phyloP scores from a whole-genome alignment of 2,113 vertebrate species.

The Pipa parva region DNA sequence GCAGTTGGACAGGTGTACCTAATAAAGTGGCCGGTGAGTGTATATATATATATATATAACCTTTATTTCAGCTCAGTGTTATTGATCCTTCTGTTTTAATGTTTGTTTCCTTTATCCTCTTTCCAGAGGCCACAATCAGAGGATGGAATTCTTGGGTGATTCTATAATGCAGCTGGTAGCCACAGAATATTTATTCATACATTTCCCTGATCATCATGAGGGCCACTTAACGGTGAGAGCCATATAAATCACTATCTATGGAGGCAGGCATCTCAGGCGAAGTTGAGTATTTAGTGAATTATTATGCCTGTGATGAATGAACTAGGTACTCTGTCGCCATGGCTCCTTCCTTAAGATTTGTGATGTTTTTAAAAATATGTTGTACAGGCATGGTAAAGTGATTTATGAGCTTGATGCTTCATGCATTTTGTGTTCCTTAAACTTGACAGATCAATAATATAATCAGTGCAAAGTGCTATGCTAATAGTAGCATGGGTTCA shows the following conservation, averaged over 20 bases:
- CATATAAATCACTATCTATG: constrained; percentile 36
- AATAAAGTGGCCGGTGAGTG: too few species aligned
- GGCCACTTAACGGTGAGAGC: constrained; percentile 91
- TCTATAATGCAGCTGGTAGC: constrained; percentile 98
- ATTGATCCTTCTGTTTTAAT: constrained; percentile 51
- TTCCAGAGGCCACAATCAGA: constrained; percentile 95
- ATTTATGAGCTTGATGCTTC: constrained; percentile 43
- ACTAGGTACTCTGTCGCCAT: constrained; percentile 41
- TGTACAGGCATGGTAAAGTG: constrained; percentile 34
- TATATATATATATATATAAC: too few species aligned
- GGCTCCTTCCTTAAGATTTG: constrained; percentile 47
- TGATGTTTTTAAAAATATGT: constrained; percentile 50
- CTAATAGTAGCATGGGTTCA: constrained; percentile 14
- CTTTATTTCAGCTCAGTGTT: constrained; percentile 42
- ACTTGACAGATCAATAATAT: constrained; percentile 46
- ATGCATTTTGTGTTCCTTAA: constrained; percentile 9
- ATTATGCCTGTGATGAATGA: constrained; percentile 48
- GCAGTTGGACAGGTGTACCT: too few species aligned
- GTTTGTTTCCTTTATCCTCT: constrained; percentile 43
- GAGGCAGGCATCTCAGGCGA: constrained; percentile 30
- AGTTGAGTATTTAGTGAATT: constrained; percentile 40
- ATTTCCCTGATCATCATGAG: constrained; percentile 97
- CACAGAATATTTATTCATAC: constrained; percentile 97
- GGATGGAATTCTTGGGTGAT: constrained; percentile 98
- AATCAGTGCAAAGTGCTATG: constrained; percentile 10